Conservation (phyloP, 2,113 vertebrate genomes). For the Psophia crepitans region DNA sequence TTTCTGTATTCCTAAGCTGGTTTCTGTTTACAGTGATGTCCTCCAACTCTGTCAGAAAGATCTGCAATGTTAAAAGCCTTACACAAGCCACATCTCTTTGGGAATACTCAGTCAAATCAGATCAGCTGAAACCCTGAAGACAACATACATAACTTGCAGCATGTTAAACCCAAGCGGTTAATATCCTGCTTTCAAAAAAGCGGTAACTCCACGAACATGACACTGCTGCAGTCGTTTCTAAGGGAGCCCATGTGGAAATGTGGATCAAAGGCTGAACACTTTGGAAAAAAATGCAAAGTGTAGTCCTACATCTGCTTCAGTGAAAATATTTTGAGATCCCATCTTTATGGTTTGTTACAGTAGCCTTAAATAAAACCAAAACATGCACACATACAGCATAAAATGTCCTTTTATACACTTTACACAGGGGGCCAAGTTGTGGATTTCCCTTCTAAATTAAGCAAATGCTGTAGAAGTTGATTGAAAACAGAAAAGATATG, state of each 20-base stretch:
- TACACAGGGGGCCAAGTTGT: background rate
- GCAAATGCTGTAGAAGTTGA: background rate
- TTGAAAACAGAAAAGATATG: background rate
- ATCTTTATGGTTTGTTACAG: background rate
- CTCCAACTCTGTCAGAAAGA: constrained; percentile 81
- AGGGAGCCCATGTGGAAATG: background rate
- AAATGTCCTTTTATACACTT: background rate
- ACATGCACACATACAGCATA: accelerated
- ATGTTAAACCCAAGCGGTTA: background rate
- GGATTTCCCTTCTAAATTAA: background rate
- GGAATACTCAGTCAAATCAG: background rate
- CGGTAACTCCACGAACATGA: background rate
- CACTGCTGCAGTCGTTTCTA: background rate
- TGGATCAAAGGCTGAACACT: background rate
- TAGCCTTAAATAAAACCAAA: background rate
- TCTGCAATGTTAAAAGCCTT: constrained; percentile 49
- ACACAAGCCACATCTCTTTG: background rate
- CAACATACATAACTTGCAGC: background rate
- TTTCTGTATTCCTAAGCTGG: constrained; percentile 9
- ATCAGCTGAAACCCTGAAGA: background rate
- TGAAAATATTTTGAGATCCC: background rate
- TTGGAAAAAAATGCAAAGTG: background rate
- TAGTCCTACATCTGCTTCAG: background rate
- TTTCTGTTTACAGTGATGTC: constrained; percentile 22
- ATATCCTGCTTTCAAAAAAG: background rate